Evolutionary conservation across 1,140 invertebrate species (phyloP).

Genomic region (Drosophila fuyamai): DNA sequence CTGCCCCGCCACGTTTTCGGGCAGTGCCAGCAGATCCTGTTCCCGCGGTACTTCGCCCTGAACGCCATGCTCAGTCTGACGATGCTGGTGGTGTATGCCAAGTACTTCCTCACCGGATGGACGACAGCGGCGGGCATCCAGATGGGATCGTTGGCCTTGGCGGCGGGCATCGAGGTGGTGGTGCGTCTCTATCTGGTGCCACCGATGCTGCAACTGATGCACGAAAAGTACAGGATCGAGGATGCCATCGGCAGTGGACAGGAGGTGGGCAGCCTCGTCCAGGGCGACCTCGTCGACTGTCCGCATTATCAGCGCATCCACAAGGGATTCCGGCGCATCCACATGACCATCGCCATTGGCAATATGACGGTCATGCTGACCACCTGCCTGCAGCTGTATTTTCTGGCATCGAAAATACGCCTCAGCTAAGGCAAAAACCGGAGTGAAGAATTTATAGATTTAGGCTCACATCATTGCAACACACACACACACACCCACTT

Average conservation of each 20-base stretch:
- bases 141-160: slow-evolving; percentile 86
- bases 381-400: slow-evolving; percentile 89
- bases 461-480: slow-evolving; percentile 8
- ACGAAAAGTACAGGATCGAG: slow-evolving; percentile 88
- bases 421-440: slow-evolving; percentile 66
- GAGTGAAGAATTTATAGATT: slow-evolving; percentile 43
- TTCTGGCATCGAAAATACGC: slow-evolving; percentile 87
- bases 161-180: slow-evolving; percentile 88
- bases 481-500: slow-evolving; percentile 11
- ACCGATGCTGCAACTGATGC: slow-evolving; percentile 87
- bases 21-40: slow-evolving; percentile 92
- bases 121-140: slow-evolving; percentile 84
- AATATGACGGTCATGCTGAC: slow-evolving; percentile 89
- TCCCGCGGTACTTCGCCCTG: slow-evolving; percentile 93
- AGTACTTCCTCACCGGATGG: slow-evolving; percentile 83
- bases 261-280: slow-evolving; percentile 88
- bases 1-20: slow-evolving; percentile 93
- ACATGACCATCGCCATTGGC: slow-evolving; percentile 89
- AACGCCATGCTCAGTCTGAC: slow-evolving; percentile 90
- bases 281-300: slow-evolving; percentile 87
- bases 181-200: slow-evolving; percentile 89
- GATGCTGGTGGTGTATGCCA: slow-evolving; percentile 89
- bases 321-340: slow-evolving; percentile 87
- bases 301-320: slow-evolving; percentile 89
- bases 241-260: slow-evolving; percentile 89